Evolutionary conservation across 1,140 invertebrate species (phyloP).

Genomic region (Bicyclus anynana): DNA sequence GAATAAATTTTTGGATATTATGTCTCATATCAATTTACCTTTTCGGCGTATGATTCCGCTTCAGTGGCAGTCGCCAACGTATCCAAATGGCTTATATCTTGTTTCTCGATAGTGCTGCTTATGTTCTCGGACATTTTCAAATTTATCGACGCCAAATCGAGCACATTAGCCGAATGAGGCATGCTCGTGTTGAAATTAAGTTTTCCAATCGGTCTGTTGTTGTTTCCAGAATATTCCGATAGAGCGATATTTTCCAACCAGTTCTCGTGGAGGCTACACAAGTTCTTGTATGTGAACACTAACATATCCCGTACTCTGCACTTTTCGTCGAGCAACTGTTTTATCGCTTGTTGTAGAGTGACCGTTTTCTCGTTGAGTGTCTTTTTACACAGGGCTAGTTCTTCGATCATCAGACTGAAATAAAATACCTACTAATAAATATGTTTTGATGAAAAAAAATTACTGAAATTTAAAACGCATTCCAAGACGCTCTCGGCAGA

Average conservation of each 20-base stretch:
- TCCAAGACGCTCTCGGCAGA: no score
- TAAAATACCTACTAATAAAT: background rate
- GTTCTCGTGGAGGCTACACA: conserved; percentile 73
- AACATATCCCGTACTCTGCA: conserved; percentile 83
- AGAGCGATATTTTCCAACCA: conserved; percentile 68
- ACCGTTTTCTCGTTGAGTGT: conserved; percentile 85
- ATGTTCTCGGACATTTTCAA: conserved; percentile 73
- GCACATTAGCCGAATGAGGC: conserved; percentile 67
- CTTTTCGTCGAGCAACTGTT: conserved; percentile 85
- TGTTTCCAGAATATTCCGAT: conserved; percentile 56
- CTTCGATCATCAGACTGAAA: conserved; percentile 91
- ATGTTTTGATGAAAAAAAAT: no score
- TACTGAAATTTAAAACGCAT: no score
- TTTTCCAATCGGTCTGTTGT: conserved; percentile 63
- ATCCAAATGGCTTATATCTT: conserved; percentile 61
- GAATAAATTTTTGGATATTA: no score
- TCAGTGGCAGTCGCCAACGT: conserved; percentile 57
- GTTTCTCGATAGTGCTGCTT: conserved; percentile 60
- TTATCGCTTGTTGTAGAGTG: conserved; percentile 86
- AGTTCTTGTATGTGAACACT: conserved; percentile 83
- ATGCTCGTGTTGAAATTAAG: conserved; percentile 66
- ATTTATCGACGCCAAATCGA: conserved; percentile 69
- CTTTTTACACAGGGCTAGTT: conserved; percentile 91
- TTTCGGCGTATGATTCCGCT: conserved; percentile 64
- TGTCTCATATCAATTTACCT: no score